Percentiles rank a stretch among this genome's conserved stretches.
Conservation (phyloP, 2,888 invertebrate species). For the Callinectes sapidus region DNA sequence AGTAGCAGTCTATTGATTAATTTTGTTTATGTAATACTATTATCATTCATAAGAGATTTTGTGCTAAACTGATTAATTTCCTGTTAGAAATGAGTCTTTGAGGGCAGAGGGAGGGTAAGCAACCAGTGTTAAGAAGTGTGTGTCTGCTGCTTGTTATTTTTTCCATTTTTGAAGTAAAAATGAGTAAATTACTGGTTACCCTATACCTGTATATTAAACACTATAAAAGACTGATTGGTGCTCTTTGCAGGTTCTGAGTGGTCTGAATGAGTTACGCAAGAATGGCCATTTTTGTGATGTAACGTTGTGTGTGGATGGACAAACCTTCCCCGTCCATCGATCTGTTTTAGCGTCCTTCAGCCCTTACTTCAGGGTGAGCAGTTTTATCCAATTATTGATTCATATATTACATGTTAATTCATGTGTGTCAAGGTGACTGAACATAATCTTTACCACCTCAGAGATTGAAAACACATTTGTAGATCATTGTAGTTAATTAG, state of each 20-base stretch:
- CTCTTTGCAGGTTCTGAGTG: slow-evolving; percentile 63
- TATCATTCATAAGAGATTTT: too few relatives aligned
- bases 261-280: slow-evolving; percentile 71
- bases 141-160: too few relatives aligned
- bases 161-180: too few relatives aligned
- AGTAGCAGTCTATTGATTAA: too few relatives aligned
- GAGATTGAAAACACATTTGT: not conserved
- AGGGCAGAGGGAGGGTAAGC: too few relatives aligned
- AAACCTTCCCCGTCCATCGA: slow-evolving; percentile 76
- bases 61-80: too few relatives aligned
- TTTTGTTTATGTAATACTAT: too few relatives aligned
- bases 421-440: not conserved
- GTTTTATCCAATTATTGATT: too few relatives aligned
- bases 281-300: slow-evolving; percentile 77
- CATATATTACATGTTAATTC: too few relatives aligned
- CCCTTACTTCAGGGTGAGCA: slow-evolving; percentile 76
- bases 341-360: slow-evolving; percentile 77
- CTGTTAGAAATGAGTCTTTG: too few relatives aligned
- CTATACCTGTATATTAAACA: not conserved
- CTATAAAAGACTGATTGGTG: not conserved
- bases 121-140: too few relatives aligned
- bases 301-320: slow-evolving; percentile 76
- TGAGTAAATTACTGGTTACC: too few relatives aligned
- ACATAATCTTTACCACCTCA: not conserved
- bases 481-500: not conserved